These are phyloP conservation scores for Stictocephala bisonia DNA, from an alignment of 2,888 invertebrate species.

Conservation along the genomic window DNA sequence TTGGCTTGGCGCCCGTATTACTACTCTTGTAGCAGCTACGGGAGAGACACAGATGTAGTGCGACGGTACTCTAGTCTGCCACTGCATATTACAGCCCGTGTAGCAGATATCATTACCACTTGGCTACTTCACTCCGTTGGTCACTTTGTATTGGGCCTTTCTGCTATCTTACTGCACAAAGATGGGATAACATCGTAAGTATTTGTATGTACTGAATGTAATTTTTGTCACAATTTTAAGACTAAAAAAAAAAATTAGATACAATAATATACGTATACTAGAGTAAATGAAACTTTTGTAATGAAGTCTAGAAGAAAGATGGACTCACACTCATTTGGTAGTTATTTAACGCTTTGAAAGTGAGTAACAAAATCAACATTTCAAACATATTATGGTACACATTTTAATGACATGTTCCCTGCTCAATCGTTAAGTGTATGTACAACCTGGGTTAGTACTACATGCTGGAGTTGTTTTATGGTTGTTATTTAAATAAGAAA, in stretches of 20 bases:
- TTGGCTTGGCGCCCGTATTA: constrained; percentile 79
- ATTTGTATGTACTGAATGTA: background rate
- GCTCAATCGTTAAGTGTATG: too few species aligned
- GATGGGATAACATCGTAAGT: constrained; percentile 76
- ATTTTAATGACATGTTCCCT: too few species aligned
- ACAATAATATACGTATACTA: background rate
- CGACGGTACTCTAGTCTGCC: constrained; percentile 67
- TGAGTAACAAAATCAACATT: too few species aligned
- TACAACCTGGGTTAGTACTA: too few species aligned
- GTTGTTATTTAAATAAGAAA: too few species aligned
- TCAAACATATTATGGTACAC: too few species aligned
- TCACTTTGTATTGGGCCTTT: constrained; percentile 72
- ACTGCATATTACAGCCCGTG: constrained; percentile 65
- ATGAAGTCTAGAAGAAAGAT: too few species aligned
- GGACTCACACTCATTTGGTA: too few species aligned
- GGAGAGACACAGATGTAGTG: constrained; percentile 67
- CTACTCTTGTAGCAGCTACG: constrained; percentile 72
- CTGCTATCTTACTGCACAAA: constrained; percentile 78
- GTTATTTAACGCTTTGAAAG: too few species aligned
- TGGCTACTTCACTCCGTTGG: constrained; percentile 71
- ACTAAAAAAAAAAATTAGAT: background rate
- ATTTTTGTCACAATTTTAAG: background rate
- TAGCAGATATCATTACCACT: constrained; percentile 70
- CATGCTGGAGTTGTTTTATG: too few species aligned
- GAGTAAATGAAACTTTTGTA: too few species aligned